Evolutionary conservation across 2,888 invertebrate species (phyloP).

Genomic region (Stegana nigrithorax): DNA sequence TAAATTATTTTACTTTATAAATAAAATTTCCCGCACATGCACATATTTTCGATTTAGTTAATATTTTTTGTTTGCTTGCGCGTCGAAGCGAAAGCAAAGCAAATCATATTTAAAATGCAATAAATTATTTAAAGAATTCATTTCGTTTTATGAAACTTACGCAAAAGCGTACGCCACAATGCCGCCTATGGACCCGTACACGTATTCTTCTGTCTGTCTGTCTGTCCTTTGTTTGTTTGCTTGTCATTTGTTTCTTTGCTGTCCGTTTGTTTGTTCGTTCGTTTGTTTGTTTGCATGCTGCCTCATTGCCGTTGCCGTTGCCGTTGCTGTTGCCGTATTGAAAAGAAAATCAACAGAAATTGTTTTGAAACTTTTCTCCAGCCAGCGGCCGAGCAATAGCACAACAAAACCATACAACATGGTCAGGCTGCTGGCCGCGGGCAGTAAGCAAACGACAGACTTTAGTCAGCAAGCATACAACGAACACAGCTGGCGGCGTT

Average conservation of each 20-base stretch:
- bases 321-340: too few relatives aligned
- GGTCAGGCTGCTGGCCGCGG: too few relatives aligned
- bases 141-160: slow-evolving; percentile 37
- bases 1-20: too few relatives aligned
- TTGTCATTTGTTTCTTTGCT: too few relatives aligned
- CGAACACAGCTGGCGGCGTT: not conserved
- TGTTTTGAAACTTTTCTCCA: not conserved
- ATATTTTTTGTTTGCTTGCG: not conserved
- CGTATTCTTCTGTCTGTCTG: too few relatives aligned
- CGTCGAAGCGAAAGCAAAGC: not conserved
- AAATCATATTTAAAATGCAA: slow-evolving; percentile 37
- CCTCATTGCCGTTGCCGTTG: not conserved
- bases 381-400: not conserved
- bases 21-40: not conserved
- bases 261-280: not conserved
- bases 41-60: not conserved
- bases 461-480: not conserved
- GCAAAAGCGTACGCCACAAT: not conserved
- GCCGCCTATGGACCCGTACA: too few relatives aligned
- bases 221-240: too few relatives aligned
- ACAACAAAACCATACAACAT: not conserved
- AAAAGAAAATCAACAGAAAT: slow-evolving; percentile 30
- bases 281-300: not conserved
- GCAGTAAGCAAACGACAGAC: too few relatives aligned
- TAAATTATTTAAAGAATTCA: slow-evolving; percentile 53